These are phyloP conservation scores for Clamator glandarius DNA, from an alignment of 2,797 vertebrate genomes.

Conservation along the genomic window DNA sequence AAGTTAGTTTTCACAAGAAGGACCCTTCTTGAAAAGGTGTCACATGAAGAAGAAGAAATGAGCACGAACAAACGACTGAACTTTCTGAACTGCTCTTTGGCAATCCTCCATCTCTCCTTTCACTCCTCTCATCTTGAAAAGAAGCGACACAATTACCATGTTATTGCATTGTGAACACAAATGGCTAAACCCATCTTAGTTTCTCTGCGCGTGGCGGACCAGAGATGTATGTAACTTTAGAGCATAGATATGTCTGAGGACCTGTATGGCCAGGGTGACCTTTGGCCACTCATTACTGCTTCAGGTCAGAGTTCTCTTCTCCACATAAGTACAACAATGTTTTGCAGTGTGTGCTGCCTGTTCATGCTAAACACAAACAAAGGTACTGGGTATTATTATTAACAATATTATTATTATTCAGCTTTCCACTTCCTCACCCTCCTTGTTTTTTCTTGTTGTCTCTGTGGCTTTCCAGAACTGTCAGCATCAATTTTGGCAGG, in stretches of 20 bases:
- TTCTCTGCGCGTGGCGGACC: background rate
- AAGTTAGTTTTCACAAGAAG: background rate
- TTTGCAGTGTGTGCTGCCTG: background rate
- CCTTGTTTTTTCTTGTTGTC: background rate
- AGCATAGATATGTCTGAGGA: background rate
- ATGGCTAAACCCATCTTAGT: background rate
- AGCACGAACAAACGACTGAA: background rate
- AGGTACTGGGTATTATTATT: background rate
- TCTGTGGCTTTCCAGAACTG: background rate
- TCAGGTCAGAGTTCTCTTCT: background rate
- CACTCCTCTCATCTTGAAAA: background rate
- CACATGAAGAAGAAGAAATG: background rate
- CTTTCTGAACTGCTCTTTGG: background rate
- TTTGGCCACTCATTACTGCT: background rate
- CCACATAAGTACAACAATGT: background rate
- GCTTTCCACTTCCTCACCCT: background rate
- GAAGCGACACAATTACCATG: background rate
- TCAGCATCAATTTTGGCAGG: background rate
- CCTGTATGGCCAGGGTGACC: background rate
- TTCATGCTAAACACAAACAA: background rate
- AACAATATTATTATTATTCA: background rate
- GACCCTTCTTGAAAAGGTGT: background rate
- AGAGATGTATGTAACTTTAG: background rate
- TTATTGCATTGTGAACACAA: background rate
- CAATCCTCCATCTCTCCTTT: background rate